A percentile compares a stretch with the other conserved stretches of the same genome.
phyloP scores from a whole-genome alignment of 2,113 vertebrate genomes.

The Zosterops hypoxanthus region DNA sequence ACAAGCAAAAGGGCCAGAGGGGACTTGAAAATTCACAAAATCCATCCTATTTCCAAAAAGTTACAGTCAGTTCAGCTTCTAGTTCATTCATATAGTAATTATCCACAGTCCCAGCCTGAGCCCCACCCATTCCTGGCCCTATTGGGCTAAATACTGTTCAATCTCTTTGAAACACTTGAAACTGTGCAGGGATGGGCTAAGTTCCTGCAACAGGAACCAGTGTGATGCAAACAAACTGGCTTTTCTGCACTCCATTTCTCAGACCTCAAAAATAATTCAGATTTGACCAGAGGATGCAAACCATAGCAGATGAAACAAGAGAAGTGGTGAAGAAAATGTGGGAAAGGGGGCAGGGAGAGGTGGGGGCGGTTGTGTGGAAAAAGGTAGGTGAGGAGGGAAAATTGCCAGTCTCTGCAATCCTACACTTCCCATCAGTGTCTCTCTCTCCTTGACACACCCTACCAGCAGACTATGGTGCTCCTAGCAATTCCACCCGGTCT shows the following conservation, averaged over 20 bases:
- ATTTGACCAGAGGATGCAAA: not conserved
- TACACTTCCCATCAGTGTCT: not conserved
- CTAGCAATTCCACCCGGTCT: not conserved
- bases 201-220: slow-evolving; percentile 19
- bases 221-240: not conserved
- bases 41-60: not conserved
- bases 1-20: not conserved
- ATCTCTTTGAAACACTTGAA: not conserved
- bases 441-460: not conserved
- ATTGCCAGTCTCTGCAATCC: not conserved
- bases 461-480: not conserved
- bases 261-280: slow-evolving; percentile 14
- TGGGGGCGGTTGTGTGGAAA: accelerated
- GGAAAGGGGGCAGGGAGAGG: not conserved
- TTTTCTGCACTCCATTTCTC: slow-evolving; percentile 4
- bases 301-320: not conserved
- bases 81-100: not conserved
- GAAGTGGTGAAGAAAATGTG: not conserved
- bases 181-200: not conserved
- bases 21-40: not conserved
- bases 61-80: not conserved
- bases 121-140: not conserved
- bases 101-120: not conserved
- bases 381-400: not conserved
- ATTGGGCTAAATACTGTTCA: not conserved